A percentile compares a stretch with the other conserved stretches of the same genome.
Conservation (phyloP, 2,113 vertebrate genomes). For the Lasiurus borealis region DNA sequence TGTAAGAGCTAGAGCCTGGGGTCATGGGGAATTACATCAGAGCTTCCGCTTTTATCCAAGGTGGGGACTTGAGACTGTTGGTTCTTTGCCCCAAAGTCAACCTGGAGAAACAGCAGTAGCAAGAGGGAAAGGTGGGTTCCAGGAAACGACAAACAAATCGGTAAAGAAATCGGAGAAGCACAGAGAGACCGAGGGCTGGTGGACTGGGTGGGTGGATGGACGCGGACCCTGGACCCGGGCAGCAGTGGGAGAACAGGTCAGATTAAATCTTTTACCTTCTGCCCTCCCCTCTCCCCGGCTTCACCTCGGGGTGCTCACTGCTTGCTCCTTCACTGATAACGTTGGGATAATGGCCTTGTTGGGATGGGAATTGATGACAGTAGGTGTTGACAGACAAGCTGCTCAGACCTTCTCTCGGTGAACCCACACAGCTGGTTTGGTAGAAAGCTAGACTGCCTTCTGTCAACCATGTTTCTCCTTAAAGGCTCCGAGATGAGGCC, state of each 20-base stretch:
- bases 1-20: rapidly evolving
- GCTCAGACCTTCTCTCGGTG: not conserved
- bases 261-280: not conserved
- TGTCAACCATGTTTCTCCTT: not conserved
- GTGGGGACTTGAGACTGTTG: not conserved
- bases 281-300: not conserved
- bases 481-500: not conserved
- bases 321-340: not conserved
- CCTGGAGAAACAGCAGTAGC: not conserved
- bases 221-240: not conserved
- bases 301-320: not conserved
- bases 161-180: not conserved
- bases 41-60: not conserved
- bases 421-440: not conserved
- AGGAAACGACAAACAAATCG: not conserved
- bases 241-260: rapidly evolving
- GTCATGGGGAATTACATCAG: not conserved
- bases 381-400: not conserved
- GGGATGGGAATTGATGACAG: not conserved
- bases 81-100: not conserved
- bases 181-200: not conserved
- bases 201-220: not conserved
- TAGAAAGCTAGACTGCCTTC: not conserved
- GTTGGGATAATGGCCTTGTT: not conserved
- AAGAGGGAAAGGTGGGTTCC: not conserved